Evolutionary conservation across 1,140 invertebrate species (phyloP).

Genomic region (Drosophila pachea): DNA sequence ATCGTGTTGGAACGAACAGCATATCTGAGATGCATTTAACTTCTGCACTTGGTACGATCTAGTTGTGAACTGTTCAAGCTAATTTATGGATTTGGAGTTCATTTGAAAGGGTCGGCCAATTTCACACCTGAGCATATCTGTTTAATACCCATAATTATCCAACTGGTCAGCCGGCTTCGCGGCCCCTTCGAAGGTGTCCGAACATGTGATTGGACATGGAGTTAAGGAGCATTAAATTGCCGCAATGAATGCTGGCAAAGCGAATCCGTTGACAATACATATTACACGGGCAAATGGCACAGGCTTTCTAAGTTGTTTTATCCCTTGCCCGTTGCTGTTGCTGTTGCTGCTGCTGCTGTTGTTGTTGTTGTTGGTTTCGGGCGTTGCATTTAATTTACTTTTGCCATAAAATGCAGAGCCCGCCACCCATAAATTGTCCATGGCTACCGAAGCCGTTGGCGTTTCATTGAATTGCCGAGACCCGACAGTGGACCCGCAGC

Average conservation of each 20-base stretch:
- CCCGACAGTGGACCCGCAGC: neutral
- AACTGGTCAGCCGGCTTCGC: neutral
- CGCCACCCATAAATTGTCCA: conserved; percentile 31
- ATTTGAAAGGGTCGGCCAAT: no score
- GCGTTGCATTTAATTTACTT: conserved; percentile 43
- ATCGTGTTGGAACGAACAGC: no score
- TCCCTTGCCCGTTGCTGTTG: neutral
- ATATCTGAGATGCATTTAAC: no score
- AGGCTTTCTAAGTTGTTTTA: conserved; percentile 11
- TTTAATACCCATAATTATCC: neutral
- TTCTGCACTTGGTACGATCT: no score
- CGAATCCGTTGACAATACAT: conserved; percentile 38
- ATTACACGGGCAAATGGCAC: conserved; percentile 20
- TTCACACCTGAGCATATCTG: neutral
- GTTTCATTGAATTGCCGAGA: conserved; percentile 2
- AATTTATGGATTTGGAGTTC: no score
- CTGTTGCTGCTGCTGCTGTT: neutral
- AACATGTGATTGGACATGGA: conserved; percentile 13
- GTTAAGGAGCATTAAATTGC: conserved; percentile 30
- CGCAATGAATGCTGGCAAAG: conserved; percentile 1
- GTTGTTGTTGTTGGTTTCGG: conserved; percentile 10
- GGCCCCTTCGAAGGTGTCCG: no score
- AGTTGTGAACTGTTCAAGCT: no score
- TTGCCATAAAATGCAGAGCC: conserved; percentile 37
- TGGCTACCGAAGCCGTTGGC: conserved; percentile 21